Base-by-base conservation (phyloP, 2,888 invertebrate genomes). In the Caenorhabditis drosophilae region DNA sequence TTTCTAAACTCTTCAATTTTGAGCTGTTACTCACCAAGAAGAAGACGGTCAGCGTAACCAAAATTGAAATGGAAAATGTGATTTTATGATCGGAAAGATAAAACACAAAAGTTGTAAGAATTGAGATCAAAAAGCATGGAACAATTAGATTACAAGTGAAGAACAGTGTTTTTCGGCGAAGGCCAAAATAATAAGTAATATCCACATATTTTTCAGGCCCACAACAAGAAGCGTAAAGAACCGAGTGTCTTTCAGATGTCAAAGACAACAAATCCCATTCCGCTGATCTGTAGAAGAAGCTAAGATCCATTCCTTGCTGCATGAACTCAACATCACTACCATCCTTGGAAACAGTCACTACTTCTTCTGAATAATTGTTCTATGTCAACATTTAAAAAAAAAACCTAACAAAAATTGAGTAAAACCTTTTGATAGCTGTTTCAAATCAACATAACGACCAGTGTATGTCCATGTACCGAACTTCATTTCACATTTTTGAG, bases 381-480 rank as follows among this genome's bases (percentile, higher is more conserved):
- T 27, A 38, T 41, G n/a, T n/a, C n/a, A n/a, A n/a, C n/a, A n/a
- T n/a, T n/a, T n/a, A n/a, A n/a, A n/a, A n/a, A n/a, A n/a, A n/a
- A n/a, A n/a, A n/a, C n/a, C n/a, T n/a, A n/a, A n/a, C n/a, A n/a
- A n/a, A n/a, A n/a, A n/a, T n/a, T n/a, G n/a, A n/a, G n/a, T n/a
- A n/a, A n/a, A 11, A 68, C 68, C 68, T 67, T 74, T 74, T 0
- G 76, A 74, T 15, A 77, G 59, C 22, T 77, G 77, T 34, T 70
- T 68, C 56, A 79, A 56, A 51, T 79, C 79, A 3, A 79, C 79
- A 60, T 76, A 77, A 60, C 68, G 27, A 71, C 78, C 80, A 9
- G 83, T 83, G 58, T 84, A 83, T 0, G 81, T 80, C 83, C 83
- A 83, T 1, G 81, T 80, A 2, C 83, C 83, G 51, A 83, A 83